Evolutionary conservation across 1,140 invertebrate species (phyloP).

Genomic region (Scaptomyza pallida): DNA sequence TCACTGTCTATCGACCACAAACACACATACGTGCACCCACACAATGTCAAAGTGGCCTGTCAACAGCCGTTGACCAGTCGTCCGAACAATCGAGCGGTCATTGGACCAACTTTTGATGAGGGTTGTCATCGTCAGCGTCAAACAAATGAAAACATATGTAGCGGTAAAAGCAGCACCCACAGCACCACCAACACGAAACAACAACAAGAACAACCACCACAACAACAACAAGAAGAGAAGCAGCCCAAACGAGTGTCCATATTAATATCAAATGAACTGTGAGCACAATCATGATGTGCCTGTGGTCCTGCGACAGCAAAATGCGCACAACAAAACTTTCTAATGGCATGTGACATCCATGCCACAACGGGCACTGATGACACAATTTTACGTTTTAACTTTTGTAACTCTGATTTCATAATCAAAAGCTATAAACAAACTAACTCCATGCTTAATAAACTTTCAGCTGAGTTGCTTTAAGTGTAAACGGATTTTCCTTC

Average conservation of each 20-base stretch:
- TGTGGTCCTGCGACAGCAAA: conserved; percentile 18
- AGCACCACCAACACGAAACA: conserved; percentile 1
- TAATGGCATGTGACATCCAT: conserved; percentile 36
- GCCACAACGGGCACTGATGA: conserved; percentile 4
- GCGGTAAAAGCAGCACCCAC: conserved; percentile 50
- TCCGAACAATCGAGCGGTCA: conserved; percentile 70
- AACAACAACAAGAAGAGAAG: conserved; percentile 1
- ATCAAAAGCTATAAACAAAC: conserved; percentile 23
- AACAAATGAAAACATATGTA: conserved; percentile 82
- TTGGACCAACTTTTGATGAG: conserved; percentile 78
- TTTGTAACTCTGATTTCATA: conserved; percentile 19
- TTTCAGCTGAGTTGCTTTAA: background rate
- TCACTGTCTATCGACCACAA: conserved; percentile 44
- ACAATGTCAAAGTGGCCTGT: conserved; percentile 73
- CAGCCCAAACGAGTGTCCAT: conserved; percentile 60
- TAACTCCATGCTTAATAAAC: conserved; percentile 16
- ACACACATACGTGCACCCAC: conserved; percentile 7
- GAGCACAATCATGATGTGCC: conserved; percentile 62
- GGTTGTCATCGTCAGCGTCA: conserved; percentile 80
- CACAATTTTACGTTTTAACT: conserved; percentile 46
- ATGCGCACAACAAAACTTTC: conserved; percentile 43
- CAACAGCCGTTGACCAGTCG: conserved; percentile 75
- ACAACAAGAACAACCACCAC: background rate
- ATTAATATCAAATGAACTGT: conserved; percentile 81
- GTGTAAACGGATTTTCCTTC: background rate